Conservation (phyloP, 2,797 vertebrate genomes). For the Lycodopsis pacificus region DNA sequence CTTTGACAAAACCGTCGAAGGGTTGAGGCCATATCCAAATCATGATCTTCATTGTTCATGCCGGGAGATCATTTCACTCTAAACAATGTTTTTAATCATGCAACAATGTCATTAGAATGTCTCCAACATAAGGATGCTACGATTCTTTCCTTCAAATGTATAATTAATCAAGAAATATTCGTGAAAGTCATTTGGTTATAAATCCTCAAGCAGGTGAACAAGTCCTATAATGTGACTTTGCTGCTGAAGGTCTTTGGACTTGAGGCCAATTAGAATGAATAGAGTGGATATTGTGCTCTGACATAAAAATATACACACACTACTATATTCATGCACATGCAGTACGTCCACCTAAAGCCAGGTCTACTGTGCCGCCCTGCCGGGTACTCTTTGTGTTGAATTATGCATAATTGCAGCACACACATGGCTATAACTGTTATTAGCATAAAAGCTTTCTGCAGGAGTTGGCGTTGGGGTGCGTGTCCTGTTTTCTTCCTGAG, state of each 20-base stretch:
- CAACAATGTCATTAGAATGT: background rate
- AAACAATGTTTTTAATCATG: background rate
- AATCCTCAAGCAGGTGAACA: background rate
- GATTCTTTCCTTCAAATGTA: background rate
- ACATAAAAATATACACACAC: conserved; percentile 1
- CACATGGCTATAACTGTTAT: conserved; percentile 76
- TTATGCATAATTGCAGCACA: conserved; percentile 81
- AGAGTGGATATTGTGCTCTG: background rate
- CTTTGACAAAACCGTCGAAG: background rate
- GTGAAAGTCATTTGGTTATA: background rate
- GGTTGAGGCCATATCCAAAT: background rate
- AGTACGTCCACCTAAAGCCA: conserved; percentile 47
- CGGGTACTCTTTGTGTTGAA: conserved; percentile 72
- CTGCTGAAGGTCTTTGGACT: background rate
- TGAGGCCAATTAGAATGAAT: background rate
- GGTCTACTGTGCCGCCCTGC: conserved; percentile 66
- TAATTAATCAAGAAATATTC: background rate
- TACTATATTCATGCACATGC: conserved; percentile 19
- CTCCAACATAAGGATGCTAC: background rate
- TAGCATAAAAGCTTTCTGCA: conserved; percentile 83
- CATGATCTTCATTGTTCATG: background rate
- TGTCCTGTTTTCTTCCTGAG: conserved; percentile 41
- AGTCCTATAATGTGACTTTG: conserved; percentile 3
- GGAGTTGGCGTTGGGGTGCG: conserved; percentile 40
- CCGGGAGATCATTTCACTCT: background rate